Evolutionary conservation across 2,888 invertebrate species (phyloP).

Genomic region (Incurvaria masculella): DNA sequence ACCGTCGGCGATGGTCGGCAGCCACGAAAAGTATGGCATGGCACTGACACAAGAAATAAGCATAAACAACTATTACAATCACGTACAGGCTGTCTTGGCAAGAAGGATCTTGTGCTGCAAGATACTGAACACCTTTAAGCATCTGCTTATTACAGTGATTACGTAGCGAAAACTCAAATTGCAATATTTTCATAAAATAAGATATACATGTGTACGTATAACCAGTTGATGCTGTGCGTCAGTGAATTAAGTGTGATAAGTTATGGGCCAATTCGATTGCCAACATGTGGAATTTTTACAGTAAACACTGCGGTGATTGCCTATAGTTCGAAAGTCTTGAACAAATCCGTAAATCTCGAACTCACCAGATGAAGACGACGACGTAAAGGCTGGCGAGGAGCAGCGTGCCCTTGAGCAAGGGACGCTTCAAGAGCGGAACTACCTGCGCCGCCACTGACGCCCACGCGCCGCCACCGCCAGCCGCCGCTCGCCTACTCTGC

Average conservation of each 20-base stretch:
- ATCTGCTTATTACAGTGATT: too few relatives aligned
- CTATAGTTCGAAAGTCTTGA: background rate
- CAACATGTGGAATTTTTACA: too few relatives aligned
- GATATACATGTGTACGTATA: too few relatives aligned
- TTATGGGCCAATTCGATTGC: too few relatives aligned
- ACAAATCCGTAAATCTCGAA: conserved; percentile 2
- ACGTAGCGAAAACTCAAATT: too few relatives aligned
- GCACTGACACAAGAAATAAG: conserved; percentile 29
- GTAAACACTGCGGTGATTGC: too few relatives aligned
- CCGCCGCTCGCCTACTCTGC: conserved; percentile 26
- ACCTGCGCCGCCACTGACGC: conserved; percentile 38
- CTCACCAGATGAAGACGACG: conserved; percentile 44
- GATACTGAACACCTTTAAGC: too few relatives aligned
- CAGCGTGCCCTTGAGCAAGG: conserved; percentile 47
- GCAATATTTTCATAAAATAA: conserved; percentile 11
- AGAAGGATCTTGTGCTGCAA: too few relatives aligned
- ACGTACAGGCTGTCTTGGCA: too few relatives aligned
- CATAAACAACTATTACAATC: too few relatives aligned
- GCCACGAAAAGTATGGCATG: conserved; percentile 37
- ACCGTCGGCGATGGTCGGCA: conserved; percentile 35
- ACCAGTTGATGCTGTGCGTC: too few relatives aligned
- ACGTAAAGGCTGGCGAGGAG: conserved; percentile 52
- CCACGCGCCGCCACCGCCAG: conserved; percentile 24
- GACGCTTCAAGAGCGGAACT: conserved; percentile 46
- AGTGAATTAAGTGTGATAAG: too few relatives aligned